Evolutionary conservation across 2,113 vertebrate species (phyloP).

Genomic region (Oceanites oceanicus): DNA sequence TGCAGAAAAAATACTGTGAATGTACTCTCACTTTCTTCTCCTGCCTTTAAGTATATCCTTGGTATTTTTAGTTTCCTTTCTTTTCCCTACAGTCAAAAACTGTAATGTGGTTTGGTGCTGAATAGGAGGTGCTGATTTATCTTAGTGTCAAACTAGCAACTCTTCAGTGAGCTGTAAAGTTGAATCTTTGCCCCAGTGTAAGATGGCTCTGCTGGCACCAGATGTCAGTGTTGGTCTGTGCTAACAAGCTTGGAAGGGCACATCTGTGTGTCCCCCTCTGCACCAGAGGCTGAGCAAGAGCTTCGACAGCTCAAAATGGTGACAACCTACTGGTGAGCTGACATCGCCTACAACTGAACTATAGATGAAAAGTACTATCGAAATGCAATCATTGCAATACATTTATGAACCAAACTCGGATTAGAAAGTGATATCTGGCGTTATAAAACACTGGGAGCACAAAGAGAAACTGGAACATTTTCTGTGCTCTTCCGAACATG

Average conservation of each 20-base stretch:
- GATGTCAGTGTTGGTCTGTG: slow-evolving; percentile 74
- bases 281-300: background rate
- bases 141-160: background rate
- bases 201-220: slow-evolving; percentile 56
- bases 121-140: slow-evolving; percentile 16
- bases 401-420: background rate
- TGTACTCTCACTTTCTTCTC: background rate
- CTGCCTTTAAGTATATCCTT: background rate
- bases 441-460: background rate
- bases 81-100: background rate
- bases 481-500: background rate
- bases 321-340: background rate
- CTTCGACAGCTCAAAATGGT: background rate
- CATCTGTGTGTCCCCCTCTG: background rate
- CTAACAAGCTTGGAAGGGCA: background rate
- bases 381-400: background rate
- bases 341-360: fast-evolving
- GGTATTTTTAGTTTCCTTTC: slow-evolving; percentile 30
- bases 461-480: background rate
- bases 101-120: background rate
- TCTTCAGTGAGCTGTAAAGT: background rate
- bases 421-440: background rate
- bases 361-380: background rate
- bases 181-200: background rate
- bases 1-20: background rate